Evolutionary conservation across 2,888 invertebrate species (phyloP).

Genomic region (Phasia obesa): DNA sequence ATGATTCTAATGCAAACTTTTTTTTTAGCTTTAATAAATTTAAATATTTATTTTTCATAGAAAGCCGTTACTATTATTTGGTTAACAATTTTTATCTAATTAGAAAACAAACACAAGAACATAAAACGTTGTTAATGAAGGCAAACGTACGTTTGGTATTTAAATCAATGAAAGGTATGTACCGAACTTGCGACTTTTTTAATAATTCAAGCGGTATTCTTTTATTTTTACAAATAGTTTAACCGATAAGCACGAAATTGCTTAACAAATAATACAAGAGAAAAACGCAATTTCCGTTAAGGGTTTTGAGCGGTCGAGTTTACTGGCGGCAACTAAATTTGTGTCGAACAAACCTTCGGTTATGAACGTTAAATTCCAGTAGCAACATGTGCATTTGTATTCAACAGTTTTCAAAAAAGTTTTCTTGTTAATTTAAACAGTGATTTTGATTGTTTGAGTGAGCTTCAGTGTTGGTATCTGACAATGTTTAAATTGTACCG

Average conservation of each 20-base stretch:
- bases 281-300: conserved; percentile 62
- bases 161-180: no score
- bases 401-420: not conserved
- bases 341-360: conserved; percentile 17
- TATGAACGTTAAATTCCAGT: conserved; percentile 25
- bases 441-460: not conserved
- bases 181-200: no score
- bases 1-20: no score
- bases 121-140: not conserved
- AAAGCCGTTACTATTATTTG: conserved; percentile 45
- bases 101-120: not conserved
- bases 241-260: no score
- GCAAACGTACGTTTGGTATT: not conserved
- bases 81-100: not conserved
- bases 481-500: no score
- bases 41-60: conserved; percentile 25
- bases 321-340: conserved; percentile 60
- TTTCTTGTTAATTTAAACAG: not conserved
- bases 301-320: conserved; percentile 45
- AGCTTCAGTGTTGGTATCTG: no score
- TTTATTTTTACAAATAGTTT: not conserved
- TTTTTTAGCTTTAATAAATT: conserved; percentile 23
- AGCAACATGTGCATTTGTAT: conserved; percentile 30
- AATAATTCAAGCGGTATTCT: not conserved
- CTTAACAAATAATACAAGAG: conserved; percentile 32